Evolutionary conservation across 2,888 invertebrate species (phyloP).

Genomic region (Sinhomidia bicolor): DNA sequence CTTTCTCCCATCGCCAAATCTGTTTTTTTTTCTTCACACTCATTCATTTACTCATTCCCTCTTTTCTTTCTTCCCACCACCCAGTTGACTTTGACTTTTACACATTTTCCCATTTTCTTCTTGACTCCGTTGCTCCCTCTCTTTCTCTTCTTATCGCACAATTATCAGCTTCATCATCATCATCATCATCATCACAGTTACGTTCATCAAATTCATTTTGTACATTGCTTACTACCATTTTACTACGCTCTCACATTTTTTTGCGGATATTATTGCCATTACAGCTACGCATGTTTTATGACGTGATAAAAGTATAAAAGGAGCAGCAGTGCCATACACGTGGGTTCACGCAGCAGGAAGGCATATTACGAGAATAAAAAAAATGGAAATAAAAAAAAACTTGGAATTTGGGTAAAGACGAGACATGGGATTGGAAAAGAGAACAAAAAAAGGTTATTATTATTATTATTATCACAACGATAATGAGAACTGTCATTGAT

Average conservation of each 20-base stretch:
- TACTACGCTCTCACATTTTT: too few relatives aligned
- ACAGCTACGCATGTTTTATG: conserved; percentile 11
- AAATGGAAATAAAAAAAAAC: background rate
- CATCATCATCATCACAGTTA: conserved; percentile 27
- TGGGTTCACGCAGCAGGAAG: background rate
- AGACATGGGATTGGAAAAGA: background rate
- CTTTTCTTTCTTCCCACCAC: background rate
- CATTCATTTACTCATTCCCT: conserved; percentile 17
- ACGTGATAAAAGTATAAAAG: background rate
- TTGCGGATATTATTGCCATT: background rate
- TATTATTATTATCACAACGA: too few relatives aligned
- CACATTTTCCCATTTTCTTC: conserved; percentile 4
- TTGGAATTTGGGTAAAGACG: background rate
- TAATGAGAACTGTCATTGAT: conserved; percentile 37
- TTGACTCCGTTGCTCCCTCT: background rate
- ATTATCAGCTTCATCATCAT: too few relatives aligned
- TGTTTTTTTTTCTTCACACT: conserved; percentile 4
- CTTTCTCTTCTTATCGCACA: background rate
- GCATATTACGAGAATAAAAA: too few relatives aligned
- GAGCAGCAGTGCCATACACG: background rate
- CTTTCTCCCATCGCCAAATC: conserved; percentile 6
- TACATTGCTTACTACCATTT: background rate
- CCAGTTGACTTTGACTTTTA: conserved; percentile 23
- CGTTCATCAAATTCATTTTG: conserved; percentile 15
- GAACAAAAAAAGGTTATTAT: background rate